These are phyloP conservation scores for Danio rerio DNA, from an alignment of 2,113 vertebrate genomes.

Conservation along the genomic window GRCz12tu NC_133188.1:5922001-5922500, in stretches of 20 bases:
- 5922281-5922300: slow-evolving; percentile 60
- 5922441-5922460: neutral
- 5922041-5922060: slow-evolving; percentile 65
- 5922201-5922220: slow-evolving; percentile 61
- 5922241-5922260: slow-evolving; percentile 14
- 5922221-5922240: slow-evolving; percentile 68
- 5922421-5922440: neutral
- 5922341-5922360: slow-evolving; percentile 45
- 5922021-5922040: slow-evolving; percentile 66
- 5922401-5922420: slow-evolving; percentile 18
- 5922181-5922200: slow-evolving; percentile 73
- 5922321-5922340: slow-evolving; percentile 53
- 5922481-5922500: too few species aligned
- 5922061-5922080: slow-evolving; percentile 94
- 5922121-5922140: slow-evolving; percentile 96
- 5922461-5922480: neutral
- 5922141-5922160: slow-evolving; percentile 87
- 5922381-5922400: slow-evolving; percentile 28
- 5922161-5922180: slow-evolving; percentile 80
- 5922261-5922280: slow-evolving; percentile 54
- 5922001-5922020: slow-evolving; percentile 77
- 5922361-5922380: slow-evolving; percentile 35
- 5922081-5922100: slow-evolving; percentile 94
- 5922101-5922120: slow-evolving; percentile 79
- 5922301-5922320: slow-evolving; percentile 43